Base-by-base conservation (phyloP, 2,797 vertebrate species). In the Acridotheres tristis region DNA sequence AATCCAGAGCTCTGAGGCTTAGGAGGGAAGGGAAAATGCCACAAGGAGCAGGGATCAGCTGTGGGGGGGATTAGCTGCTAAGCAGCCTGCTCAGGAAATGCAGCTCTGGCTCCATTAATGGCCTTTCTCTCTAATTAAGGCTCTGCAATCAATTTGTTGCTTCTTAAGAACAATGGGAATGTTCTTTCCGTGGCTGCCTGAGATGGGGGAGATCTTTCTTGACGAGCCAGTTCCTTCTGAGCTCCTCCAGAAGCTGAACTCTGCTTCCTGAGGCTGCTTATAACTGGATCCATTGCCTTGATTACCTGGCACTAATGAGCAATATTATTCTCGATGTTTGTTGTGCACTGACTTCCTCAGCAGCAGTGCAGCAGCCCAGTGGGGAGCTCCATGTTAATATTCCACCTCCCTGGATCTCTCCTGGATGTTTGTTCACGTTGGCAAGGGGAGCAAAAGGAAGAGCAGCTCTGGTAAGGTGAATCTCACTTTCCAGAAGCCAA, bases 341-440 rank as follows among this genome's bases (percentile, higher is more conserved):
- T 36, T 3, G 2, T 13, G 51, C 18, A 5, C 65, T 45, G 77
- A 30, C 27, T 63, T 34, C 45, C 50, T 18, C 76, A 36, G 1
- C 18, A 48, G 23, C 10, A 1, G 3, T 9, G 40, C 73, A 43
- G 61, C 55, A 65, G 42, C 32, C 5, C 3, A 0, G 15, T 4
- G 43, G 45, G 42, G 11, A 21, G 21, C 16, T 58, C 51, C 25
- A 1, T 2, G 11, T 13, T 62, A 16, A 4, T 13, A 47, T 73
- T 5, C 12, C 73, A 16, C 11, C n/a, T 11, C 43, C 45, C 42
- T 17, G 29, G 15, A 65, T 26, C 19, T n/a, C 45, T 77, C 62
- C 62, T 51, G 48, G 53, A 1, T 30, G 38, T 11, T 68, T 8
- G 0, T 10, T 20, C 47, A 15, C 2, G 0, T 3, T n/a, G 26